phyloP scores from a whole-genome alignment of 2,797 vertebrate genomes.

The Eulemur albifrons region DNA sequence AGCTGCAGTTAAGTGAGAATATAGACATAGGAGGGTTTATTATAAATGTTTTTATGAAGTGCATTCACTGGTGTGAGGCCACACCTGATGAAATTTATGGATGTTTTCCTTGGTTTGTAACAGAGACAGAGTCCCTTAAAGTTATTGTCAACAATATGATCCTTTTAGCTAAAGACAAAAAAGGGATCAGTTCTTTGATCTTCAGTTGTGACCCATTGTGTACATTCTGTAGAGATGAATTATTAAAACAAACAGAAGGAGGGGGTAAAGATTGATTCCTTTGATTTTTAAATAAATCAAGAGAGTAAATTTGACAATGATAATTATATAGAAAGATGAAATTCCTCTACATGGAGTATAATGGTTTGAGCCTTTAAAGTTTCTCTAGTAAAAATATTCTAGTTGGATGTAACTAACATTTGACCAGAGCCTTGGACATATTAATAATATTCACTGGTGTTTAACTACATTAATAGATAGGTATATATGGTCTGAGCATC shows the following conservation, averaged over 20 bases:
- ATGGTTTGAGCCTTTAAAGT: background rate
- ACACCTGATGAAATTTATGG: background rate
- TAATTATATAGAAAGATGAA: background rate
- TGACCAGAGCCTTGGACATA: background rate
- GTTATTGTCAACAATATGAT: background rate
- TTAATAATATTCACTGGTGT: background rate
- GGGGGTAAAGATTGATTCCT: background rate
- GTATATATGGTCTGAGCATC: background rate
- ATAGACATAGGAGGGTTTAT: too few species aligned
- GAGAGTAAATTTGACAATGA: background rate
- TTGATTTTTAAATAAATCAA: background rate
- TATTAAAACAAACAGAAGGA: background rate
- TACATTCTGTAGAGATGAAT: background rate
- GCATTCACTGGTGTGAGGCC: background rate
- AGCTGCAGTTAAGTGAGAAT: background rate
- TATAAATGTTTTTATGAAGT: background rate
- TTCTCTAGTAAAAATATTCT: background rate
- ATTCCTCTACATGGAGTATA: background rate
- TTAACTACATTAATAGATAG: background rate
- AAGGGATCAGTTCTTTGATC: background rate
- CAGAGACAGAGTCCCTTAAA: background rate
- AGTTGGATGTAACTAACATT: background rate
- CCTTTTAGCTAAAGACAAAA: background rate
- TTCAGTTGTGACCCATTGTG: background rate
- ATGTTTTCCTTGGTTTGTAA: background rate